Evolutionary conservation across 1,140 invertebrate genomes (phyloP), one percentile per base, ranked within the genome.

Genomic region (Trichomalopsis sarcophagae): DNA sequence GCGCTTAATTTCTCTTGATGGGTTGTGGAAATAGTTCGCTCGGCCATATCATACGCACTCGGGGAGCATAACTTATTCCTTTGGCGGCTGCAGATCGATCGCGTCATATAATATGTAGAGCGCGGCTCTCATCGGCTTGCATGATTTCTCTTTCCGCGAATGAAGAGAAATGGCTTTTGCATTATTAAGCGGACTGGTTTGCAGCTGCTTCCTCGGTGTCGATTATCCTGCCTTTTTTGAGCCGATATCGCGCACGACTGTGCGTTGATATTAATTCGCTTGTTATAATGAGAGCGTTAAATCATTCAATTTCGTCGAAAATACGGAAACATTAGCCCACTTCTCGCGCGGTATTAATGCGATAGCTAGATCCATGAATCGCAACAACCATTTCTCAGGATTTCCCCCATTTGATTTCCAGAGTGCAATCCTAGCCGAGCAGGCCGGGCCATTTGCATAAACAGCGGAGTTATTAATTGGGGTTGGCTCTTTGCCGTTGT

Each of bases 361-460:
- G 5, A 17, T 21, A 62, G 17, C 17, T 55, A 55, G 4, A 17
- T 17, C 14, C 17, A 55, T 66, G 30, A 36, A 66, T 14, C 36
- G 55, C 55, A 40, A 68, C 17, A 9, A 44, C 4, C 23, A 81
- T 50, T 81, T 81, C 68, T 71, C 66, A 71, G 68, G 68, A 71
- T 71, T 47, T 81, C 40, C 68, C 50, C 50, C 40, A 30, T 47
- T 47, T 50, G 79, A 27, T 6, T 71, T 47, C 11, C 36, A 71
- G 33, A 36, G 13, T 13, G 68, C 11, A 7, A 66, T 30, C 21
- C 62, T 6, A 71, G 10, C 17, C 23, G 21, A 47, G 55, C 66
- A 44, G 14, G 23, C 14, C 14, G 47, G 17, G 55, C 17, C 13
- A 71, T 84, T 40, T 47, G 27, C 69, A 50, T 79, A 50, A 62